Percentiles rank a stretch among this genome's conserved stretches.
Conservation (phyloP, 2,888 invertebrate genomes). For the Macaria notata region DNA sequence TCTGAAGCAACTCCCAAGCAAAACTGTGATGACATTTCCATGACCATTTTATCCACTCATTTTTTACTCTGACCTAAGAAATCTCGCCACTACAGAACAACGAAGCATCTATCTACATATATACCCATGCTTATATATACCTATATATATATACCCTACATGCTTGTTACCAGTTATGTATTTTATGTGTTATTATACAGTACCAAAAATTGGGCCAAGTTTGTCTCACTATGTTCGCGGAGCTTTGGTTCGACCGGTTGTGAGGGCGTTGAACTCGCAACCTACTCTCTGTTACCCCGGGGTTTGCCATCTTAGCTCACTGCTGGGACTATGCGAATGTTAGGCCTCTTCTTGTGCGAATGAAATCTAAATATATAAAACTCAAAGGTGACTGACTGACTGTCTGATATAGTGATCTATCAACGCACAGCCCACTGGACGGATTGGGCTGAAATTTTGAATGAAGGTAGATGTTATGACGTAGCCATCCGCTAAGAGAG, state of each 20-base stretch:
- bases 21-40: no score
- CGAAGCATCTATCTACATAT: no score
- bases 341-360: conserved; percentile 9
- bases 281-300: conserved; percentile 61
- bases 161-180: conserved; percentile 9
- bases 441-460: no score
- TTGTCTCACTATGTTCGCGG: conserved; percentile 62
- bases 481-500: not conserved
- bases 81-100: no score
- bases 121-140: no score
- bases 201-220: conserved; percentile 74
- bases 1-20: no score
- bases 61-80: no score
- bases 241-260: conserved; percentile 77
- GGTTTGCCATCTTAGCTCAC: conserved; percentile 28
- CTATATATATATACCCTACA: no score
- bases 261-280: conserved; percentile 70
- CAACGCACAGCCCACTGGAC: no score
- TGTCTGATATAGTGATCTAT: no score
- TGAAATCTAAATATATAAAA: not conserved
- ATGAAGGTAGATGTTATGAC: no score
- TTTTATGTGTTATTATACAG: conserved; percentile 29
- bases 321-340: conserved; percentile 18
- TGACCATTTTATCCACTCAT: no score
- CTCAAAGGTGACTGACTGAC: not conserved